Base-by-base conservation (phyloP, 2,797 vertebrate species). In the Chelmon rostratus region DNA sequence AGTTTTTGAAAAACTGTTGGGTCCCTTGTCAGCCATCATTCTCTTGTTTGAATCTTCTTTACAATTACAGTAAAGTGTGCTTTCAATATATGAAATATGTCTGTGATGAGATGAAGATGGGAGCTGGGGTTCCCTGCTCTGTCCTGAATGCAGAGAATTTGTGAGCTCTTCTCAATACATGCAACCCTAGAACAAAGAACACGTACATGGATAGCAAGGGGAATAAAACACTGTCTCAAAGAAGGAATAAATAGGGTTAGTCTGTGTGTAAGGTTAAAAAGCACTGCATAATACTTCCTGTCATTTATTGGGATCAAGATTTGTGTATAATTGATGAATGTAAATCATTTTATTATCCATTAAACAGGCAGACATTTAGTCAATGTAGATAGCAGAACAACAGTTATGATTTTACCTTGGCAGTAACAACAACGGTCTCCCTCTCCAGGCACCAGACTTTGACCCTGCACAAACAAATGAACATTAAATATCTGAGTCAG, bases 341-440 rank as follows among this genome's bases (percentile, higher is more conserved):
- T 6, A 23, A 49, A 63, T 54, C 1, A n/a, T 13, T 46, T 10
- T n/a, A 19, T 63, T 57, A 1, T 8, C 10, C 21, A 54, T 62
- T 49, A 28, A 64, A 56, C 21, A 75, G 18, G n/a, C 25, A 23
- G 37, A 50, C 16, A 47, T 56, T 38, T 49, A 25, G 66, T 78
- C 16, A 61, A 7, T 13, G 3, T 12, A 59, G n/a, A 64, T 11
- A 68, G 49, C 23, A 28, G 25, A 72, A 50, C 38, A 61, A 31
- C 6, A 62, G 44, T 16, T 13, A 0, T 47, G 40, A 50, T 25
- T 81, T 86, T 89, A 58, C 89, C 92, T 68, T 72, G 38, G 61
- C 97, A 98, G 88, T 83, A 92, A 68, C 97, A 98, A 54, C 98
- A 98, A 5, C 68, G 86, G 3, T 94, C 93, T 57, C 89, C 95